phyloP scores from a whole-genome alignment of 2,113 vertebrate genomes.

The Arenaria interpres region DNA sequence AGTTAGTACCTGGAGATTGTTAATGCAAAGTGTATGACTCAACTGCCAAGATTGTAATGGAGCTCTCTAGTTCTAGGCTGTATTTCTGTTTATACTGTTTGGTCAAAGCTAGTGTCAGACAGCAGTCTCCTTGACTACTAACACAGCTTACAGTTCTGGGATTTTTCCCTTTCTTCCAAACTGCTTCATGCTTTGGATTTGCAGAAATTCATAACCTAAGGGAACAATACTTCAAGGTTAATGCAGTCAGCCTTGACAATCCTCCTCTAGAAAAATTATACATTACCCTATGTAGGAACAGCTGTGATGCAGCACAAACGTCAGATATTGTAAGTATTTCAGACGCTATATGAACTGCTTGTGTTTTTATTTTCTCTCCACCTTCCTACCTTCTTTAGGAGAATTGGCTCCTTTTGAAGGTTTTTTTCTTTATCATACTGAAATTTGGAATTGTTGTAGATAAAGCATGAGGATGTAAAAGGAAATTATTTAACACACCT shows the following conservation, averaged over 20 bases:
- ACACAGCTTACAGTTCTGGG: not conserved
- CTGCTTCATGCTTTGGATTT: not conserved
- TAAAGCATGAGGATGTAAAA: not conserved
- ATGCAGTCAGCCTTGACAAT: conserved; percentile 21
- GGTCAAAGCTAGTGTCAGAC: not conserved
- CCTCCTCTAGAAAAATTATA: conserved; percentile 44
- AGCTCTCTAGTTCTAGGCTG: not conserved
- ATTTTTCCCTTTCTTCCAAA: not conserved
- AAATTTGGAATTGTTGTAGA: not conserved
- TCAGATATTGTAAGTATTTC: conserved; percentile 20
- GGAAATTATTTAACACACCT: not conserved
- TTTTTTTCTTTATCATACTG: not conserved
- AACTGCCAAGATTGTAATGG: not conserved
- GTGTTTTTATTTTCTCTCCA: conserved; percentile 12
- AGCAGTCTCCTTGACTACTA: not conserved
- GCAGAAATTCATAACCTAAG: conserved; percentile 36
- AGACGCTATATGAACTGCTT: not conserved
- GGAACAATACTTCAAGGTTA: conserved; percentile 51
- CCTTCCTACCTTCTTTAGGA: not conserved
- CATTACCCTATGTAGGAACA: not conserved
- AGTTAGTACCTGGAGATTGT: not conserved
- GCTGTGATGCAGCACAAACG: not conserved
- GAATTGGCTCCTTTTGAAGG: not conserved
- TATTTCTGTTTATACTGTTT: not conserved
- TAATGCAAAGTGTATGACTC: not conserved